Evolutionary conservation across 35 echinoderm and acorn worm genomes (phyloP).

Genomic region (Apostichopus californicus): DNA sequence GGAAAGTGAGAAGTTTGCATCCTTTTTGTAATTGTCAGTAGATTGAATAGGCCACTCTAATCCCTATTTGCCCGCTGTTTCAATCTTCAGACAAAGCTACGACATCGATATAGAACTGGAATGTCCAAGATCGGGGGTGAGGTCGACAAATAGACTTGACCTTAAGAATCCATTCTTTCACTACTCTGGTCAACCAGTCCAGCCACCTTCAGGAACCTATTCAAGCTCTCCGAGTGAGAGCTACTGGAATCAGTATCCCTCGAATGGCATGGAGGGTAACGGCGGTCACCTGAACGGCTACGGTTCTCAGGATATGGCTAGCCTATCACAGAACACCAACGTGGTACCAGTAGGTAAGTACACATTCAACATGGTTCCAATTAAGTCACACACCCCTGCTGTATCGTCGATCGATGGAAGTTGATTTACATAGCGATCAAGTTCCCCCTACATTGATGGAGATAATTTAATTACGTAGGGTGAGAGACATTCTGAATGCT

Average conservation of each 20-base stretch:
- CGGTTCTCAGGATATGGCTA: constrained; percentile 53
- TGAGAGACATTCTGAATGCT: too few species aligned
- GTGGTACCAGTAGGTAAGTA: constrained; percentile 92
- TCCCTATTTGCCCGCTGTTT: too few species aligned
- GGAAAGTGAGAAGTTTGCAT: too few species aligned
- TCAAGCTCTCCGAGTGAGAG: constrained; percentile 76
- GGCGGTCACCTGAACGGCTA: constrained; percentile 31
- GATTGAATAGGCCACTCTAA: too few species aligned
- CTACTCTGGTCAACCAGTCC: constrained; percentile 81
- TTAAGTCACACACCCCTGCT: too few species aligned
- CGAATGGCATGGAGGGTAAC: constrained; percentile 50
- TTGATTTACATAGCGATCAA: too few species aligned
- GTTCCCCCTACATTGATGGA: too few species aligned
- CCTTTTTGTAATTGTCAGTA: too few species aligned
- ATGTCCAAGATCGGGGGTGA: constrained; percentile 61
- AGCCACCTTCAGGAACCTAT: constrained; percentile 64
- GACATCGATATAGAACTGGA: constrained; percentile 97
- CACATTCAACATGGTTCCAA: too few species aligned
- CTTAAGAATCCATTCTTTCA: constrained; percentile 99
- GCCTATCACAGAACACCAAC: constrained; percentile 71
- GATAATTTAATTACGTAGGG: too few species aligned
- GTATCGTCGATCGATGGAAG: too few species aligned
- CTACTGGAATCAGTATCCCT: constrained; percentile 79
- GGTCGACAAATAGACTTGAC: constrained; percentile 93
- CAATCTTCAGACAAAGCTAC: constrained; percentile 91